Conservation (phyloP, 1,140 invertebrate species). For the Calliphora vicina region DNA sequence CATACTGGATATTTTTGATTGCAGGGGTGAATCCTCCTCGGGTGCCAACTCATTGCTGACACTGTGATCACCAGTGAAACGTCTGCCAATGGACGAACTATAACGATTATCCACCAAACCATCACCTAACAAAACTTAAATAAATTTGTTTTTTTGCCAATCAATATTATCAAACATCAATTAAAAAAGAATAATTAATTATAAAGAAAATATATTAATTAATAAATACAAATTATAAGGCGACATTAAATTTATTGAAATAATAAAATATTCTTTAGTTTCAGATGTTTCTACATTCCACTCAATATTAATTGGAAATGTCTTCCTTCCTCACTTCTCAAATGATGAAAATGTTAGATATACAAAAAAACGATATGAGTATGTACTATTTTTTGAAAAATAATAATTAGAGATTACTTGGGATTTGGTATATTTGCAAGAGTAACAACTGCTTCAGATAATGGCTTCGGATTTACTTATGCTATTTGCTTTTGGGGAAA, state of each 20-base stretch:
- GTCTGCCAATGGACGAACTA: slow-evolving; percentile 65
- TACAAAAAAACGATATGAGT: too few relatives aligned
- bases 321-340: not conserved
- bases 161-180: slow-evolving; percentile 28
- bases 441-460: too few relatives aligned
- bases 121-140: slow-evolving; percentile 39
- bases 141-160: slow-evolving; percentile 27
- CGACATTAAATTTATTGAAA: not conserved
- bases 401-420: too few relatives aligned
- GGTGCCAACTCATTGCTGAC: slow-evolving; percentile 69
- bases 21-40: slow-evolving; percentile 80
- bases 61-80: slow-evolving; percentile 68
- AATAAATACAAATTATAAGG: slow-evolving; percentile 5
- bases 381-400: too few relatives aligned
- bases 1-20: slow-evolving; percentile 82
- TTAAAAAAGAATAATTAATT: slow-evolving; percentile 25
- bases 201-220: slow-evolving; percentile 10
- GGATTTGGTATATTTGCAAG: too few relatives aligned
- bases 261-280: too few relatives aligned
- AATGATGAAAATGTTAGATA: not conserved
- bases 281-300: too few relatives aligned
- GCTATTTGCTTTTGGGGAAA: too few relatives aligned
- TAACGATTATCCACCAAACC: slow-evolving; percentile 40
- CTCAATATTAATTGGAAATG: not conserved
- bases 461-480: too few relatives aligned